Evolutionary conservation across 2,113 vertebrate species (phyloP).

Genomic region (Ia io): DNA sequence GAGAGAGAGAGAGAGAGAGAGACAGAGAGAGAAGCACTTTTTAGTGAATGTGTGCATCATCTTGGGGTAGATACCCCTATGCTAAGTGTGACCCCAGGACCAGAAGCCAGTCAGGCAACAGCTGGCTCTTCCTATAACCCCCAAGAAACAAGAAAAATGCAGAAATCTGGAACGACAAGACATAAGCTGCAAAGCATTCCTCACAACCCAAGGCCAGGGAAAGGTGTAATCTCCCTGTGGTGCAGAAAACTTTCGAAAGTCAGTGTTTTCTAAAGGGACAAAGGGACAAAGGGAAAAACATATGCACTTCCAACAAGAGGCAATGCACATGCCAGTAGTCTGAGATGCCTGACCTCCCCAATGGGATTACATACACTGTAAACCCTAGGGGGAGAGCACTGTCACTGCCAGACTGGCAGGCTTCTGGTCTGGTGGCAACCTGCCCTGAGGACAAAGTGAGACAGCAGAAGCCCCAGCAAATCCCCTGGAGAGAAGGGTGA

Average conservation of each 20-base stretch:
- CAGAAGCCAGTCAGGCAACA: not conserved
- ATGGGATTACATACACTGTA: not conserved
- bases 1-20: too few relatives aligned
- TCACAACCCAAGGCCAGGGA: not conserved
- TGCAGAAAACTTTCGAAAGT: not conserved
- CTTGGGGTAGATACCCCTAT: not conserved
- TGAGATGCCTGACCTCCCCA: not conserved
- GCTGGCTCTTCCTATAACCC: not conserved
- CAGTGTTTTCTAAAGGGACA: not conserved
- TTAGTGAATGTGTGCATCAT: not conserved
- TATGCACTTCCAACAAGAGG: not conserved
- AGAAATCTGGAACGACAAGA: not conserved
- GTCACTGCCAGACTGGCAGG: not conserved
- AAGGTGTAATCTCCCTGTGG: not conserved
- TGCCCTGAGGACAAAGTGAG: not conserved
- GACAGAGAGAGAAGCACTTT: not conserved
- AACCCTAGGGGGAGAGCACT: not conserved
- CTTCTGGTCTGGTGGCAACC: not conserved
- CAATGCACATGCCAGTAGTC: not conserved
- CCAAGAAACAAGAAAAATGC: not conserved
- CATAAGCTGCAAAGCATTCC: not conserved
- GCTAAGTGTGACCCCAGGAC: not conserved
- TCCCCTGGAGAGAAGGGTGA: not conserved
- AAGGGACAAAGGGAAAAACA: not conserved
- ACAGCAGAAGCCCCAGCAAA: not conserved